phyloP scores from a whole-genome alignment of 1,140 invertebrate species.

The Macrobrachium nipponense region DNA sequence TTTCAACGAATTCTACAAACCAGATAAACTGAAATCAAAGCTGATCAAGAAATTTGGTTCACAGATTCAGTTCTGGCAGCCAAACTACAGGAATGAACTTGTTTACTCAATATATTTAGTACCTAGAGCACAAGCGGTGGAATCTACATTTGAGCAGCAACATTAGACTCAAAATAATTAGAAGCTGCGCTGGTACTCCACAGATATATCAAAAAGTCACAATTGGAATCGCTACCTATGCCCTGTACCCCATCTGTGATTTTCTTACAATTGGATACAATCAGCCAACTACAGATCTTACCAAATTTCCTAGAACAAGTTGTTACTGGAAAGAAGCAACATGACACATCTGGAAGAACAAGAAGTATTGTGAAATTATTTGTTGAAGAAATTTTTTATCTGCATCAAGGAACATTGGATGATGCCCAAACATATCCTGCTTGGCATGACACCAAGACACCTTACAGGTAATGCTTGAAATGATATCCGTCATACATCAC shows the following conservation, averaged over 20 bases:
- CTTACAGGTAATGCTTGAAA: neutral
- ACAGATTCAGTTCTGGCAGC: constrained; percentile 30
- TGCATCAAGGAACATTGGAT: neutral
- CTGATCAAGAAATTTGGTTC: constrained; percentile 15
- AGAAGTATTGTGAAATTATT: neutral
- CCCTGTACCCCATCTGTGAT: neutral
- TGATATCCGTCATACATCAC: no score
- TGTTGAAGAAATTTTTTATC: neutral
- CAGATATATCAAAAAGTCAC: neutral
- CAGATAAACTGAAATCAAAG: constrained; percentile 19
- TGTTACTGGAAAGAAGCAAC: constrained; percentile 14
- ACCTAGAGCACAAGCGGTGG: neutral
- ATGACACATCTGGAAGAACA: constrained; percentile 6
- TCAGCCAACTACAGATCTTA: neutral
- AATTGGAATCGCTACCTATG: neutral
- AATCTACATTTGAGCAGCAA: constrained; percentile 9
- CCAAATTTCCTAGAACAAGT: neutral
- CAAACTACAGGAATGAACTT: constrained; percentile 21
- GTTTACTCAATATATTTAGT: neutral
- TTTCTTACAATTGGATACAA: neutral
- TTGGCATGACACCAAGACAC: no score
- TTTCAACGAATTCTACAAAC: neutral
- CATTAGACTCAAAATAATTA: no score
- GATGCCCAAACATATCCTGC: no score
- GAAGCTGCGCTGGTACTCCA: constrained; percentile 7